Conservation (phyloP, 2,888 invertebrate genomes). For the Drosophila ochracea region DNA sequence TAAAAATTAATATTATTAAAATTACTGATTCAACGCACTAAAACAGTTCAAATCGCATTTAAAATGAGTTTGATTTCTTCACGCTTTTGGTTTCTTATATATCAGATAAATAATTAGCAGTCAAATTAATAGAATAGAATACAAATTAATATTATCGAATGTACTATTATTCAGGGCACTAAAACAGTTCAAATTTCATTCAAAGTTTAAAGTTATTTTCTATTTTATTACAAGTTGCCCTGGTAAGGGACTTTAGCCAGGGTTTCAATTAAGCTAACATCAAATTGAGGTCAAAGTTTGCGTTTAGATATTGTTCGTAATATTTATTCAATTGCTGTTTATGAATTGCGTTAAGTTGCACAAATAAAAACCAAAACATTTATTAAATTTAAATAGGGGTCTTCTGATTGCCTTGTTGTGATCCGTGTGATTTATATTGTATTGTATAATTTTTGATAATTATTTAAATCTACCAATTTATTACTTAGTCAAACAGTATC, state of each 20-base stretch:
- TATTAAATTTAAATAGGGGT: background rate
- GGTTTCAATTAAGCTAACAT: background rate
- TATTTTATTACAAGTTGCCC: background rate
- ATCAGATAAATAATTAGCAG: background rate
- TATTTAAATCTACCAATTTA: background rate
- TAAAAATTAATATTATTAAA: background rate
- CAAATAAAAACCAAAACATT: background rate
- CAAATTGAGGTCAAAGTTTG: background rate
- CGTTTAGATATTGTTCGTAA: background rate
- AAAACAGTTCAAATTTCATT: background rate
- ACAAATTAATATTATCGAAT: background rate
- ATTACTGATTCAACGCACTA: background rate
- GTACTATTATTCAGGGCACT: background rate
- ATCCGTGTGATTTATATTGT: background rate
- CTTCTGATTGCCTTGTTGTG: background rate
- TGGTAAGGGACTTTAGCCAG: too few species aligned
- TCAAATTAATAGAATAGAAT: background rate
- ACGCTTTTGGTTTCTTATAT: background rate
- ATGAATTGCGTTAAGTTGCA: background rate
- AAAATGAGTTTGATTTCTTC: background rate
- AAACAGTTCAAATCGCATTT: background rate
- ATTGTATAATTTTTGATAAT: background rate
- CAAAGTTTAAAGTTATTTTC: background rate
- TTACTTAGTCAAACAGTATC: background rate
- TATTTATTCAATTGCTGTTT: background rate